phyloP scores from a whole-genome alignment of 2,888 invertebrate genomes.

The Parnassius orleans region DNA sequence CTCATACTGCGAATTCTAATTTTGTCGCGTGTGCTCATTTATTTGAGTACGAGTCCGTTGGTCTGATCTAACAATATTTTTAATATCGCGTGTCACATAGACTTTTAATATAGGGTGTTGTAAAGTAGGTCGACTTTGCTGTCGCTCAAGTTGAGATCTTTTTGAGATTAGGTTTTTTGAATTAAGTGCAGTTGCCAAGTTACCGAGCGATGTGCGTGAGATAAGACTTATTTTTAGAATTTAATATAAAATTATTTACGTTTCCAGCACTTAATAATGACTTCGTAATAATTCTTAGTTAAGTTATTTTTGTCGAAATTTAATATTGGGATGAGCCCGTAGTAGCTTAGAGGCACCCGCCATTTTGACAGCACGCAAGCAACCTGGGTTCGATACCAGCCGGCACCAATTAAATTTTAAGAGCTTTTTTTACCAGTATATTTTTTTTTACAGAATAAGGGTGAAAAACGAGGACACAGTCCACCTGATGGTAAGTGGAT shows the following conservation, averaged over 20 bases:
- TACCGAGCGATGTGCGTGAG: background rate
- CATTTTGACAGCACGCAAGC: too few species aligned
- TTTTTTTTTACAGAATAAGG: too few species aligned
- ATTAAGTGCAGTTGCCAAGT: background rate
- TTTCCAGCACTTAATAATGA: background rate
- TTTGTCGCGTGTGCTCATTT: conserved; percentile 12
- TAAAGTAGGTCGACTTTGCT: conserved; percentile 14
- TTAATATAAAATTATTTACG: background rate
- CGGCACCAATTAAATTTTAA: too few species aligned
- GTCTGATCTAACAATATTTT: conserved; percentile 22
- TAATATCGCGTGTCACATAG: conserved; percentile 22
- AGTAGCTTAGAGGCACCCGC: too few species aligned
- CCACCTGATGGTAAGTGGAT: too few species aligned
- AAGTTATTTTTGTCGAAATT: too few species aligned
- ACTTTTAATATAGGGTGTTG: conserved; percentile 16
- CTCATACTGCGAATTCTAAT: conserved; percentile 26
- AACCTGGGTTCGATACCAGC: too few species aligned
- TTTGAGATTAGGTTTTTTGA: background rate
- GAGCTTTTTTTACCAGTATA: too few species aligned
- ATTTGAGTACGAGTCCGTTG: conserved; percentile 23
- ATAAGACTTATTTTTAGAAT: background rate
- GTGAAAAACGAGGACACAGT: too few species aligned
- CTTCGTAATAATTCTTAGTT: too few species aligned
- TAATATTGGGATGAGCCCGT: too few species aligned
- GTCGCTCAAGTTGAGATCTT: conserved; percentile 1